Percentiles rank a stretch among this genome's conserved stretches.
Conservation (phyloP, 2,113 vertebrate species). For the Anhinga rufa region DNA sequence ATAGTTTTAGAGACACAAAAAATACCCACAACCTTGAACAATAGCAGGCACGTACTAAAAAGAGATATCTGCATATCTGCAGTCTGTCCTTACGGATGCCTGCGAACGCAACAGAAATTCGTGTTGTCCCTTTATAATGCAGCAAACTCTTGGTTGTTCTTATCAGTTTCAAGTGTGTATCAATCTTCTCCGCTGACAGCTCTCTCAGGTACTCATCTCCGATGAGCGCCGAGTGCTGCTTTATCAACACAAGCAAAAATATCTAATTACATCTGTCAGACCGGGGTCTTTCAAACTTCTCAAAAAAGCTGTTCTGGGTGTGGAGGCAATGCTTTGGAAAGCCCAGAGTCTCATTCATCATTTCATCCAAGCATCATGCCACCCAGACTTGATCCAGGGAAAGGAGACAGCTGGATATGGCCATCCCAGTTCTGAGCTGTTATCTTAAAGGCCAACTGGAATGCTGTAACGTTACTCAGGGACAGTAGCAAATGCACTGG, state of each 20-base stretch:
- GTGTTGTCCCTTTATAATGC: neutral
- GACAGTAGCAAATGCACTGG: neutral
- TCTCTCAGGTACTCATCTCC: neutral
- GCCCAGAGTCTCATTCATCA: neutral
- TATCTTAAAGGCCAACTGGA: neutral
- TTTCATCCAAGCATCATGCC: rapidly evolving
- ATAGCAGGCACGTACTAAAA: neutral
- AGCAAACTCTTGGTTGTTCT: neutral
- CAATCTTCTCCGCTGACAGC: neutral
- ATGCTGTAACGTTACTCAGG: neutral
- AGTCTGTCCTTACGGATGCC: neutral
- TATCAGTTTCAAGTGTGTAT: neutral
- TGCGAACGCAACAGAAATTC: neutral
- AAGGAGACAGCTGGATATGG: neutral
- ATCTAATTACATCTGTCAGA: neutral
- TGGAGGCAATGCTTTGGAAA: neutral
- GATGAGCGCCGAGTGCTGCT: neutral
- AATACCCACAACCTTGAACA: neutral
- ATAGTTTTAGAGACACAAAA: neutral
- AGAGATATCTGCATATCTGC: neutral
- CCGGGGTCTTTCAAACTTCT: neutral
- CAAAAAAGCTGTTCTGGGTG: neutral
- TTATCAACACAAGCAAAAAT: neutral
- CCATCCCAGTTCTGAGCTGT: neutral
- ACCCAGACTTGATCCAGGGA: neutral